Base-by-base conservation (phyloP, 2,113 vertebrate species). In the Zootoca vivipara region DNA sequence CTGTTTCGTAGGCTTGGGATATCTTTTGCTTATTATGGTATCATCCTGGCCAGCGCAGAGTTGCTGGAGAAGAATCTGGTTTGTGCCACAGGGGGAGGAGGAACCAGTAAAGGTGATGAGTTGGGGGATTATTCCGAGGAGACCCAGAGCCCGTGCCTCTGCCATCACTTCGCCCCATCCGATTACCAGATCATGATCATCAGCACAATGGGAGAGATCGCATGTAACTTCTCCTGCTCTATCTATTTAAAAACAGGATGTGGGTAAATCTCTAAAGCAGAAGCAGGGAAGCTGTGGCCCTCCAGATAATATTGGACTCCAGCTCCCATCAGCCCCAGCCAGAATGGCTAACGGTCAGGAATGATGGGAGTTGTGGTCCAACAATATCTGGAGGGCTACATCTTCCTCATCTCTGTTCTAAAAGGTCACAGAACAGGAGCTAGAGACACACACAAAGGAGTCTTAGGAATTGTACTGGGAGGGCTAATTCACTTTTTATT, bases 141-240 rank as follows among this genome's bases (percentile, higher is more conserved):
- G 28, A 95, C 91, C 58, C 95, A 30, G 18, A 94, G 94, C 20
- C 95, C 96, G 26, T 99, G 99, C 89, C 94, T 97, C 95, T 99
- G 99, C 93, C 97, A 93, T 93, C 85, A 97, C 22, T 98, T 99
- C 0, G 96, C 95, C 0, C 80, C 93, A 0, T n/a, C 88, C 0
- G 98, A 99, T 94, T 99, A 99, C 95, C 93, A 93, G 85, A 98
- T 98, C 35, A 98, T 99, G 93, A 97, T 99, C 89, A 98, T 99
- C 97, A 99, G 99, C 97, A 98, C 97, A 4, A 35, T 94, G 0
- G 98, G 99, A 9, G 99, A 99, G 93, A 98, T 99, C 0, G 97
- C 98, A 35, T 0, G 98, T 99, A 91, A 97, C 90, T 26, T 42
- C 62, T 30, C 69, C 9, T 62, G 42, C n/a, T 1, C 0, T 74